phyloP scores from a whole-genome alignment of 2,797 vertebrate genomes.

The Eulemur albifrons region DNA sequence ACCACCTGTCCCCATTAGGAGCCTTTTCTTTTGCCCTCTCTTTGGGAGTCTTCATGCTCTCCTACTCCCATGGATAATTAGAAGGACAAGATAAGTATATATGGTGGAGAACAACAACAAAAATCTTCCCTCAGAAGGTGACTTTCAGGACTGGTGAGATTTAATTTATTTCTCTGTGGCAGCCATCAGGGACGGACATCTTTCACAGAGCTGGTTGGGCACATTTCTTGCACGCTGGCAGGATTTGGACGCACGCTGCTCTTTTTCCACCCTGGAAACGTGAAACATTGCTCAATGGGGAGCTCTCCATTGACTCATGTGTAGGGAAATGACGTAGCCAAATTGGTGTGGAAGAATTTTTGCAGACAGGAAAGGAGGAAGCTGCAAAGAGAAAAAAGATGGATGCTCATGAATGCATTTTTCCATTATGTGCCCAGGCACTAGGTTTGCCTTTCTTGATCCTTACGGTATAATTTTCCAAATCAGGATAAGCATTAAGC shows the following conservation, averaged over 20 bases:
- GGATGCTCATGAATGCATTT: background rate
- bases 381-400: background rate
- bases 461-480: background rate
- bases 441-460: background rate
- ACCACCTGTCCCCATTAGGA: no score
- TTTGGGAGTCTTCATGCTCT: background rate
- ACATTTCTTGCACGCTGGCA: background rate
- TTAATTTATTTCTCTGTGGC: slow-evolving; percentile 62
- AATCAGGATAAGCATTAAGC: background rate
- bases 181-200: background rate
- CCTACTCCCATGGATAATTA: background rate
- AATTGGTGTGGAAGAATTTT: background rate
- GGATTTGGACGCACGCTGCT: background rate
- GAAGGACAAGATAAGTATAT: background rate
- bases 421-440: background rate
- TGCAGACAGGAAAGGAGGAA: background rate
- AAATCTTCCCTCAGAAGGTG: slow-evolving; percentile 29
- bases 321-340: background rate
- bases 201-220: slow-evolving; percentile 1
- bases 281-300: background rate
- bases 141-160: slow-evolving; percentile 58
- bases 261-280: background rate
- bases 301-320: background rate
- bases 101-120: background rate
- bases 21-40: background rate